These are phyloP conservation scores for Smutsia temminckii DNA, from an alignment of 2,797 vertebrate genomes.

Conservation along the genomic window DNA sequence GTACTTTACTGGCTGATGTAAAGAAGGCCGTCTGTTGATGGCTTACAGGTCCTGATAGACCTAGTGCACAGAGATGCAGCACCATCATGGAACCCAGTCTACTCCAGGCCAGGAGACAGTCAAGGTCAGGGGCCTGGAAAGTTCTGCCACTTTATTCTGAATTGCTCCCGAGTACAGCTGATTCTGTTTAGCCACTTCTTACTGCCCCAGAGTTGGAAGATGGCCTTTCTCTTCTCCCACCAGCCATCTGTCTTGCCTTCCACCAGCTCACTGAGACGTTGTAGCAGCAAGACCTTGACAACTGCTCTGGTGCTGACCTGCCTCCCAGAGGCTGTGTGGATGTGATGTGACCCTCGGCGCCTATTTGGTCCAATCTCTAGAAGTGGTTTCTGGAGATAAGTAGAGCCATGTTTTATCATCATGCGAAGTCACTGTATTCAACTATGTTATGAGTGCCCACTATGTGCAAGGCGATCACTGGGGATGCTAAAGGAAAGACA, in stretches of 20 bases:
- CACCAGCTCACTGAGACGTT: not conserved
- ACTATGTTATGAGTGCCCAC: not conserved
- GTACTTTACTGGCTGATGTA: too few species aligned
- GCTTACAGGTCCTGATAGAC: not conserved
- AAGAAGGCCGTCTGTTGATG: not conserved
- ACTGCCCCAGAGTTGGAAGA: not conserved
- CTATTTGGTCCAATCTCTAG: not conserved
- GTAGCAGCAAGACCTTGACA: not conserved
- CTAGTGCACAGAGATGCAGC: too few species aligned
- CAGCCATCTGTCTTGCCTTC: not conserved
- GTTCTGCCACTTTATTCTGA: not conserved
- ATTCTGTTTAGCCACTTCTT: not conserved
- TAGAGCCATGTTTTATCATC: not conserved
- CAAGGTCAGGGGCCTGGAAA: not conserved
- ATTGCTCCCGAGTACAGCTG: not conserved
- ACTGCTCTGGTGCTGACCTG: accelerated
- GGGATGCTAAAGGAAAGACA: not conserved
- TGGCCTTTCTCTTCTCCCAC: not conserved
- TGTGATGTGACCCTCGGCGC: accelerated
- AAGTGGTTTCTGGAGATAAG: not conserved
- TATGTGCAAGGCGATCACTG: not conserved
- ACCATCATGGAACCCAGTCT: not conserved
- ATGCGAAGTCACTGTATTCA: not conserved
- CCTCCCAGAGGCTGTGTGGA: not conserved
- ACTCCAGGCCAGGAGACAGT: not conserved